Percentiles rank a stretch among this genome's conserved stretches.
phyloP scores from a whole-genome alignment of 2,888 invertebrate genomes.

The Chaetoderma sp. region DNA sequence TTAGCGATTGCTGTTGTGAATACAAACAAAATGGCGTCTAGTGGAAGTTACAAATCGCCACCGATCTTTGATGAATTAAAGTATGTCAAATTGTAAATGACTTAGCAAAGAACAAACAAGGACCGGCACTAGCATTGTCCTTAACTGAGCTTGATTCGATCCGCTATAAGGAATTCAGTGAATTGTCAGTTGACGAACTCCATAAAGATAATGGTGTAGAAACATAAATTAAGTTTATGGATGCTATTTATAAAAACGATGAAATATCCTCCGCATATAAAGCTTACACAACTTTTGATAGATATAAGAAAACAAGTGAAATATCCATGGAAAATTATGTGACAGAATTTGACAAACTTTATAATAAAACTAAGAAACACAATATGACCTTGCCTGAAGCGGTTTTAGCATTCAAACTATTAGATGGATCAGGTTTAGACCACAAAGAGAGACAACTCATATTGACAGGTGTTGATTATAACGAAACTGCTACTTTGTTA shows the following conservation, averaged over 20 bases:
- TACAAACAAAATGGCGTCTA: no score
- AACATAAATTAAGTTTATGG: constrained; percentile 21
- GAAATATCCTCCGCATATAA: constrained; percentile 30
- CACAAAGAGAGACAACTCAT: constrained; percentile 9
- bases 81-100: no score
- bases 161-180: no score
- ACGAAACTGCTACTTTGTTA: neutral
- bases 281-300: constrained; percentile 29
- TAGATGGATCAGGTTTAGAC: neutral
- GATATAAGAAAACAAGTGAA: constrained; percentile 9
- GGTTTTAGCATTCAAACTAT: constrained; percentile 26
- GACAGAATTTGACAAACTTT: constrained; percentile 26
- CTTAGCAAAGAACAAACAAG: no score
- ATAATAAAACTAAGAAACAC: constrained; percentile 18
- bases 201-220: constrained; percentile 24
- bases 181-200: no score
- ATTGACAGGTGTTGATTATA: constrained; percentile 10
- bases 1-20: no score
- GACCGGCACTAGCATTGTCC: no score
- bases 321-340: constrained; percentile 26
- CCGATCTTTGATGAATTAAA: no score
- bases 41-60: no score
- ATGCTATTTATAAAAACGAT: constrained; percentile 27
- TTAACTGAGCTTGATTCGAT: no score
- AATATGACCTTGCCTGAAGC: constrained; percentile 27